Conservation (phyloP, 2,113 vertebrate genomes). For the Rhodinocichla rosea region DNA sequence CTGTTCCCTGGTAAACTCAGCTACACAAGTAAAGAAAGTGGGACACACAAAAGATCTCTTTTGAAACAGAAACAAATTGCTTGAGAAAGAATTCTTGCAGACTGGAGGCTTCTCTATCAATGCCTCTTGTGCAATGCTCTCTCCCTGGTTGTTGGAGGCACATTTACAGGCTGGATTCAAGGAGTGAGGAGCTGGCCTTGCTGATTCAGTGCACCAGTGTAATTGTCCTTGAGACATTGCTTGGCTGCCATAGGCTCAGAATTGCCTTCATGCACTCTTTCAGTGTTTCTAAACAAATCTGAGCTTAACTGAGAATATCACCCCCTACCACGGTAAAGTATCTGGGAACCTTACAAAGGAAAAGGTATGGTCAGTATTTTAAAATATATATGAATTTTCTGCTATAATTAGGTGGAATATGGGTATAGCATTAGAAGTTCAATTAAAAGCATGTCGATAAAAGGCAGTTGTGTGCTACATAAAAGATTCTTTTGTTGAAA, state of each 20-base stretch:
- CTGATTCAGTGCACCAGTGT: not conserved
- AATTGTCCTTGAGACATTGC: not conserved
- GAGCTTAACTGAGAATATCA: not conserved
- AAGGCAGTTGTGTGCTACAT: constrained; percentile 23
- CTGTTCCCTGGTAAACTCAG: not conserved
- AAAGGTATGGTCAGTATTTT: not conserved
- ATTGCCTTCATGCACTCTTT: not conserved
- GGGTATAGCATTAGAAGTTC: not conserved
- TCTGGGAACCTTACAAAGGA: not conserved
- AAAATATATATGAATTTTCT: not conserved
- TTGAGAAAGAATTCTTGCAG: not conserved
- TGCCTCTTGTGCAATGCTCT: not conserved
- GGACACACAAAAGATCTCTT: not conserved
- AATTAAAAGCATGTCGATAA: constrained; percentile 56
- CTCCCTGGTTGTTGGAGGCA: not conserved
- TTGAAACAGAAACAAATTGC: not conserved
- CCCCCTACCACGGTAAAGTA: not conserved
- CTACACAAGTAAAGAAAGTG: not conserved
- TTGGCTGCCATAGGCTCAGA: not conserved
- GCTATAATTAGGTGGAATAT: constrained; percentile 27
- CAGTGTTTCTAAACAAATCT: not conserved
- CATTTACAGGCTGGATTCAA: not conserved
- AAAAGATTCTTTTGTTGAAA: constrained; percentile 61
- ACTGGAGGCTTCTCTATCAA: not conserved
- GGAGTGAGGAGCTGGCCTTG: not conserved